phyloP scores from a whole-genome alignment of 1,140 invertebrate species.

The Drosophila pectinifera region DNA sequence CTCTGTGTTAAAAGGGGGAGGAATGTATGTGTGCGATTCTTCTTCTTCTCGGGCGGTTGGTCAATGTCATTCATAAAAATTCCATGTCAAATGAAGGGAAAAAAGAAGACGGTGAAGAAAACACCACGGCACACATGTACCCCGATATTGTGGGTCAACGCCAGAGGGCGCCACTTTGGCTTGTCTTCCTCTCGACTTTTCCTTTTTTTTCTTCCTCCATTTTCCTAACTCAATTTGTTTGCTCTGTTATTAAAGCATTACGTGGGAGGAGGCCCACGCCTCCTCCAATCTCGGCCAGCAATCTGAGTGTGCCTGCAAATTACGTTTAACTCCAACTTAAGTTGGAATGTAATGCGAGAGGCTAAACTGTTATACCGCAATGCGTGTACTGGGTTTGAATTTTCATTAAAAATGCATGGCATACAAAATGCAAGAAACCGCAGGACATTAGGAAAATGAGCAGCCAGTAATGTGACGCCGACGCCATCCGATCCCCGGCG shows the following conservation, averaged over 20 bases:
- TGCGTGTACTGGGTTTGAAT: slow-evolving; percentile 13
- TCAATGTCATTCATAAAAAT: slow-evolving; percentile 83
- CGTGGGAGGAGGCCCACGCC: slow-evolving; percentile 38
- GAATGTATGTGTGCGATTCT: slow-evolving; percentile 21
- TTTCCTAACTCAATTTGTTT: slow-evolving; percentile 39
- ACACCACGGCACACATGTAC: slow-evolving; percentile 15
- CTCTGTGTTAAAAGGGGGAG: slow-evolving; percentile 14
- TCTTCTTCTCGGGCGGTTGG: slow-evolving; percentile 40
- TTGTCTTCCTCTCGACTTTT: background rate
- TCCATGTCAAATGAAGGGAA: slow-evolving; percentile 50
- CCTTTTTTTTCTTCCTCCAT: background rate
- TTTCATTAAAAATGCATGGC: slow-evolving; percentile 46
- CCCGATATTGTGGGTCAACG: slow-evolving; percentile 68
- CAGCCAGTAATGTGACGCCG: background rate
- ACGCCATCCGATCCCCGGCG: slow-evolving; percentile 1
- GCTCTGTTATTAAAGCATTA: slow-evolving; percentile 54
- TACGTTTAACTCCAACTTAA: slow-evolving; percentile 31
- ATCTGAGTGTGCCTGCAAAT: slow-evolving; percentile 25
- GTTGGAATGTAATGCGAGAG: slow-evolving; percentile 35
- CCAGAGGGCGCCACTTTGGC: slow-evolving; percentile 56
- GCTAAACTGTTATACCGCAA: slow-evolving; percentile 53
- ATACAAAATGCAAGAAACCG: slow-evolving; percentile 33
- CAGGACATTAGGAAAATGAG: slow-evolving; percentile 20
- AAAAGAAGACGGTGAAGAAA: slow-evolving; percentile 6
- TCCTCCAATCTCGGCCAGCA: slow-evolving; percentile 42